A percentile compares a stretch with the other conserved stretches of the same genome.
phyloP scores from a whole-genome alignment of 2,113 vertebrate genomes.

The Zapus hudsonius region DNA sequence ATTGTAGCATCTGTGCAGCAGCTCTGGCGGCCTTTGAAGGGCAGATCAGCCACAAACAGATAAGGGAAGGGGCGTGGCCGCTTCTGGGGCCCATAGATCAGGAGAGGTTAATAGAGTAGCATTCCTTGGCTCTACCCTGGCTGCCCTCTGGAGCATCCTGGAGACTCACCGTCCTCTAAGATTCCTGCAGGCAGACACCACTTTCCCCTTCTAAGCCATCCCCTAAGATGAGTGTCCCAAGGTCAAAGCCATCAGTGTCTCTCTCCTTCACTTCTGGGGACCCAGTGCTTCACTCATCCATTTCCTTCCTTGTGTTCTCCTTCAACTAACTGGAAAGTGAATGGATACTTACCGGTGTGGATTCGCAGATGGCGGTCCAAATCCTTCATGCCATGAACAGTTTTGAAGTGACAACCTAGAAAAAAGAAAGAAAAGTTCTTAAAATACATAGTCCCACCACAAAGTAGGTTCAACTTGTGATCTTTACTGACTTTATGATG shows the following conservation, averaged over 20 bases:
- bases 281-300: fast-evolving
- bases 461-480: background rate
- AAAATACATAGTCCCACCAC: background rate
- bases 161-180: too few species aligned
- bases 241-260: background rate
- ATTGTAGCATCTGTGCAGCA: too few species aligned
- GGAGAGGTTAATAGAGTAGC: too few species aligned
- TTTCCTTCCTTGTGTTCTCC: fast-evolving
- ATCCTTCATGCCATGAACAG: slow-evolving; percentile 97
- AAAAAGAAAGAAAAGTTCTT: background rate
- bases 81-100: too few species aligned
- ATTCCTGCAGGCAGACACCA: too few species aligned
- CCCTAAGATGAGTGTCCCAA: fast-evolving
- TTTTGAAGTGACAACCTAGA: slow-evolving; percentile 97
- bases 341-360: slow-evolving; percentile 90
- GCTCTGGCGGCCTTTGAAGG: too few species aligned
- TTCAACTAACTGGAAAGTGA: fast-evolving
- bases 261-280: fast-evolving
- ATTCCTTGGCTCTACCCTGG: background rate
- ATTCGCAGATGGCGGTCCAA: slow-evolving; percentile 97
- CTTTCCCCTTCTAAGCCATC: too few species aligned
- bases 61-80: too few species aligned
- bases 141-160: background rate
- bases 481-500: background rate
- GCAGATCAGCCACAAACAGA: too few species aligned